A percentile compares a stretch with the other conserved stretches of the same genome.
These are phyloP conservation scores for Erythrocercus mccallii DNA, from an alignment of 2,113 vertebrate species.

Conservation along the genomic window DNA sequence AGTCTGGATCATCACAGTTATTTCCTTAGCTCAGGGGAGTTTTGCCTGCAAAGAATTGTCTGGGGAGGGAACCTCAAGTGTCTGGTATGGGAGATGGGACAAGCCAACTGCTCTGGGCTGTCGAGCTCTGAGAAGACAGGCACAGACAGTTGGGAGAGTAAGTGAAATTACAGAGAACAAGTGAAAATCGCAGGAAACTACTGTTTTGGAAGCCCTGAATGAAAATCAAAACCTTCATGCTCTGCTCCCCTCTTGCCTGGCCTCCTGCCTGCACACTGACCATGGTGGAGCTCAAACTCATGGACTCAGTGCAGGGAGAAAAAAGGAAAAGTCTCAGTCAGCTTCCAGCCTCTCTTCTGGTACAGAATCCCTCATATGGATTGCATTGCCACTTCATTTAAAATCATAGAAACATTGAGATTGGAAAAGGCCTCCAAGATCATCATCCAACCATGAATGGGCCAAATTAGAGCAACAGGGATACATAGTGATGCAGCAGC, in stretches of 20 bases:
- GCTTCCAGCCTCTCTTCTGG: neutral
- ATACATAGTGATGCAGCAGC: neutral
- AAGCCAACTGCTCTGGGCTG: neutral
- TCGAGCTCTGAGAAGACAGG: neutral
- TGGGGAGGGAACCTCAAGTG: neutral
- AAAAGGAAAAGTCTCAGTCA: neutral
- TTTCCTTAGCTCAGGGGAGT: neutral
- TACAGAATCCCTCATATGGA: neutral
- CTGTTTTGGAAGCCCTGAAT: neutral
- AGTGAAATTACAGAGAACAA: neutral
- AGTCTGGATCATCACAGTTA: neutral
- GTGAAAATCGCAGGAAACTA: neutral
- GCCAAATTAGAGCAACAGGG: neutral
- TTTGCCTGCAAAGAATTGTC: neutral
- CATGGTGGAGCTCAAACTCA: neutral
- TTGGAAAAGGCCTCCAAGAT: neutral
- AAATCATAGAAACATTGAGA: neutral
- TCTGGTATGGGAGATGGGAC: neutral
- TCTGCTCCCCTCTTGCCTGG: rapidly evolving
- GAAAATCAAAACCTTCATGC: neutral
- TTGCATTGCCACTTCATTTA: rapidly evolving
- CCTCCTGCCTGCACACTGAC: neutral
- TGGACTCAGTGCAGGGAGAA: neutral
- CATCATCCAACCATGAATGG: neutral
- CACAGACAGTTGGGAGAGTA: neutral